Evolutionary conservation across 2,797 vertebrate species (phyloP).

Genomic region (Delichon dasypus): DNA sequence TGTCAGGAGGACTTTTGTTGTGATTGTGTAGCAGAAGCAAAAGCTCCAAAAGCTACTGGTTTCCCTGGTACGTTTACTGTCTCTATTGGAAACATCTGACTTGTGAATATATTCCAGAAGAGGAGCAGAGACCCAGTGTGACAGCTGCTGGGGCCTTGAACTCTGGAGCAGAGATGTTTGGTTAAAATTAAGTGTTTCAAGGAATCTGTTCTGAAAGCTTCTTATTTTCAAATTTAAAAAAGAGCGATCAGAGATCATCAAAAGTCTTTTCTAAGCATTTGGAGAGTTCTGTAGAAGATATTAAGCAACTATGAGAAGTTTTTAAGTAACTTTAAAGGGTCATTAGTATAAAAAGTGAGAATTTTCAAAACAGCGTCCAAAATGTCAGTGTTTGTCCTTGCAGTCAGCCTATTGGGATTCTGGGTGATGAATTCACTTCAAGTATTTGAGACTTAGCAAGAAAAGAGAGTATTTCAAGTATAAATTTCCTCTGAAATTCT

Average conservation of each 20-base stretch:
- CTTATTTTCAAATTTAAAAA: neutral
- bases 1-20: neutral
- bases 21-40: constrained; percentile 35
- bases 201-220: neutral
- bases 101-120: constrained; percentile 46
- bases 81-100: constrained; percentile 57
- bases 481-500: constrained; percentile 47
- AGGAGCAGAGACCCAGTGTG: neutral
- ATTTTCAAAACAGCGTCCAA: neutral
- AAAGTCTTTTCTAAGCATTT: neutral
- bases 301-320: neutral
- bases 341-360: neutral
- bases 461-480: neutral
- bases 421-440: constrained; percentile 4
- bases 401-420: neutral
- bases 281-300: neutral
- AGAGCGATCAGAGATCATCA: neutral
- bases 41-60: constrained; percentile 16
- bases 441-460: constrained; percentile 7
- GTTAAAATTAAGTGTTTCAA: neutral
- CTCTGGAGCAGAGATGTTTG: neutral
- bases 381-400: constrained; percentile 2
- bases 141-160: neutral
- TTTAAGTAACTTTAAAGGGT: neutral
- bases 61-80: constrained; percentile 62